Base-by-base conservation (phyloP, 1,140 invertebrate genomes). In the Drosophila kanapiae region DNA sequence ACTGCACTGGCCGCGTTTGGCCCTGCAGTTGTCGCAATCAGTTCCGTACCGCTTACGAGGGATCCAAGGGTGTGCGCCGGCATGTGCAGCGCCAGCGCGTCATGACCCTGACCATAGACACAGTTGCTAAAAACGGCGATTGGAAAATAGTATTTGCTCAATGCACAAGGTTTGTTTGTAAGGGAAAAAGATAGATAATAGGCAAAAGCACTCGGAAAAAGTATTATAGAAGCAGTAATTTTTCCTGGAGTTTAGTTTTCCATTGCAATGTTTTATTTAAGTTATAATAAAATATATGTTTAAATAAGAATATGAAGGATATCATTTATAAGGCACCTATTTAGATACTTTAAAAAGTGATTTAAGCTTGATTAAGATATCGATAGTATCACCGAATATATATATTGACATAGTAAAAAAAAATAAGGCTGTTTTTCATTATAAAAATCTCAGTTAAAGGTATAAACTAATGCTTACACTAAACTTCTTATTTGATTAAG, bases 91-190 rank as follows among this genome's bases (percentile, higher is more conserved):
- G 49, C 18, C n/a, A 38, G 40, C 18, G 48, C 51, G 56, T 57
- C 62, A 77, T 71, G 80, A 85, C 85, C 85, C 75, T 90, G 85
- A 90, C 85, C 85, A 88, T 80, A 88, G 85, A 90, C 85, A 90
- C 74, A 78, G 45, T 64, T 48, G 54, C 70, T 71, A 23, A 64
- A 86, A 78, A 43, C 27, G 54, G 42, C 61, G 58, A 71, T 74
- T 64, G 60, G 33, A 67, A 70, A 70, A 57, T 63, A 27, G 65
- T 49, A 60, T 71, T 40, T 18, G 16, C 11, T 8, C 16, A 35
- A 35, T 53, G 23, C 27, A 7, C n/a, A 14, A n/a, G 18, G 29
- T 45, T 64, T 7, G 7, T 7, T 6, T 16, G 27, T n/a, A 7
- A 23, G 23, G 14, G 16, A 9, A 38, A 58, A 42, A 33, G 13